phyloP scores from a whole-genome alignment of 2,888 invertebrate species.

The Tridacna gigas region DNA sequence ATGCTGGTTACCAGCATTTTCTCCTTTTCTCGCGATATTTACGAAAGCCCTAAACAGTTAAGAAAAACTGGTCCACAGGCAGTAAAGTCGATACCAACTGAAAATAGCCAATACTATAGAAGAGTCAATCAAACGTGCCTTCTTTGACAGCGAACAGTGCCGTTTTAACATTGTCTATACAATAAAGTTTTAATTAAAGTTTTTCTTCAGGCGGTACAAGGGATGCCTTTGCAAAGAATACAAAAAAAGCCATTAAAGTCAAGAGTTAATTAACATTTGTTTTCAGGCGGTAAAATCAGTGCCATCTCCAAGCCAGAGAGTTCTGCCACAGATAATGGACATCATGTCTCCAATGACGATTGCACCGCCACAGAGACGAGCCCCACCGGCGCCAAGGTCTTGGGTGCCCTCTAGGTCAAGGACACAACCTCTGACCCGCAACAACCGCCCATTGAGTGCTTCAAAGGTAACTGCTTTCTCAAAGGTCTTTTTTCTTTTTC shows the following conservation, averaged over 20 bases:
- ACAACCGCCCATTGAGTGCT: neutral
- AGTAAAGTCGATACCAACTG: neutral
- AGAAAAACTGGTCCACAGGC: neutral
- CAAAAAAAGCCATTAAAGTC: no score
- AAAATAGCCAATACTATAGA: no score
- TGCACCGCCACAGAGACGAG: neutral
- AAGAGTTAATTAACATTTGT: neutral
- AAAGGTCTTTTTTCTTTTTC: no score
- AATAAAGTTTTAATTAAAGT: no score
- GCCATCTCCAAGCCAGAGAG: neutral
- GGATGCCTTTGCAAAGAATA: no score
- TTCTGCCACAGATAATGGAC: constrained; percentile 8
- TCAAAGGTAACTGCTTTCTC: neutral
- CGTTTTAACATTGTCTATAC: no score
- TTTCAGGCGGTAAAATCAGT: neutral
- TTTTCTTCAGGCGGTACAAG: no score
- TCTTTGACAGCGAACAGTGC: no score
- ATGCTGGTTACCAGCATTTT: neutral
- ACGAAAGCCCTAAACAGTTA: neutral
- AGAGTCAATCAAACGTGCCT: no score
- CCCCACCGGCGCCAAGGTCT: neutral
- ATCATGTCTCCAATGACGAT: constrained; percentile 7
- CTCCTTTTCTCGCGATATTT: neutral
- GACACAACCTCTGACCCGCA: neutral
- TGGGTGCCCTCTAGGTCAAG: neutral